Conservation (phyloP, 2,113 vertebrate genomes). For the Hemichromis elongatus region DNA sequence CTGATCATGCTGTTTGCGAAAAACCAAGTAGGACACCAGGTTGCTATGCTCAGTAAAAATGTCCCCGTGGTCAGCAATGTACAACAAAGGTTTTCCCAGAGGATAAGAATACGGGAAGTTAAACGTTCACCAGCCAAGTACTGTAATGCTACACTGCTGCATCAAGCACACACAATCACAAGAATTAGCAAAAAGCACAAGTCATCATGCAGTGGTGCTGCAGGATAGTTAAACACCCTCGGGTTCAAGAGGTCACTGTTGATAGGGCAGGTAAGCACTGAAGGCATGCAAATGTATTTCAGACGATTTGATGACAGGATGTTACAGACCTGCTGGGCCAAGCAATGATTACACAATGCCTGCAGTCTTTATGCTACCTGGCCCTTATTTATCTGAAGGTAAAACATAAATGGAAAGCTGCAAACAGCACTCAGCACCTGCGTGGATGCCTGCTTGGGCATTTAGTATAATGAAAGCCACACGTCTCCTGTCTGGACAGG, state of each 20-base stretch:
- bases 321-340: constrained; percentile 24
- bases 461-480: constrained; percentile 71
- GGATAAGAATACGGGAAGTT: constrained; percentile 24
- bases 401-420: constrained; percentile 50
- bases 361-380: constrained; percentile 11
- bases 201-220: constrained; percentile 18
- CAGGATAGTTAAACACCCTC: constrained; percentile 2
- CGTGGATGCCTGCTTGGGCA: constrained; percentile 56
- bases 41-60: constrained; percentile 52
- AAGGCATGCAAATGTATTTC: neutral
- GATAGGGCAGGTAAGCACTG: constrained; percentile 25
- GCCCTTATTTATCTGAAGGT: constrained; percentile 51
- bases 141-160: constrained; percentile 19
- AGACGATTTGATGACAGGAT: constrained; percentile 23
- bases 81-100: constrained; percentile 25
- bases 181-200: constrained; percentile 14
- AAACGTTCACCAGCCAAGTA: constrained; percentile 6
- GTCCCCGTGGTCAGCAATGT: constrained; percentile 49
- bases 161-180: neutral
- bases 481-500: constrained; percentile 61
- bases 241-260: constrained; percentile 35
- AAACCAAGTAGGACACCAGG: constrained; percentile 35
- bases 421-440: constrained; percentile 50
- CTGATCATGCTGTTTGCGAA: constrained; percentile 45
- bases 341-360: constrained; percentile 35